phyloP scores from a whole-genome alignment of 2,113 vertebrate genomes.

The Otus sunia region DNA sequence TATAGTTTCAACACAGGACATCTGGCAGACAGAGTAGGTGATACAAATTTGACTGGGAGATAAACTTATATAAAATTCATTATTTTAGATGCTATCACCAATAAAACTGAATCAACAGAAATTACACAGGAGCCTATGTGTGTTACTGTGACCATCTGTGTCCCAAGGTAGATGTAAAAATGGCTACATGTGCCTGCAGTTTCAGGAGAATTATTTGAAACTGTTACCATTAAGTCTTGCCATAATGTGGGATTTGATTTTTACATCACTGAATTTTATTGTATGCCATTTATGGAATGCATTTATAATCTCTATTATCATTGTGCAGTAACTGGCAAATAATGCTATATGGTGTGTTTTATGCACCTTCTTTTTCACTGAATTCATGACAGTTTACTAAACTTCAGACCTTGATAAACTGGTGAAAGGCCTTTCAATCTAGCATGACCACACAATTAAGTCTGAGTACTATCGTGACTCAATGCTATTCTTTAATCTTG shows the following conservation, averaged over 20 bases:
- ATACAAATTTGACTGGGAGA: neutral
- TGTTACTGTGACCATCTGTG: neutral
- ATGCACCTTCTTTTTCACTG: neutral
- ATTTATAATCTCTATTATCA: neutral
- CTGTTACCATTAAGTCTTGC: neutral
- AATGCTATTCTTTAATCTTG: conserved; percentile 34
- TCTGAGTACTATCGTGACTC: conserved; percentile 35
- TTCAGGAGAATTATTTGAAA: neutral
- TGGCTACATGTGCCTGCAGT: neutral
- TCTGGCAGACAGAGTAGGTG: neutral
- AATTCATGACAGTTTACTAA: neutral
- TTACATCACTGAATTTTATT: neutral
- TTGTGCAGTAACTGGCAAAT: neutral
- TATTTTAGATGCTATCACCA: neutral
- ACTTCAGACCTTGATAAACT: neutral
- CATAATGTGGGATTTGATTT: neutral
- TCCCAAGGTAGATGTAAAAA: neutral
- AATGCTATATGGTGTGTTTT: neutral
- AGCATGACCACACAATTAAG: conserved; percentile 50
- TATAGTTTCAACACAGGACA: neutral
- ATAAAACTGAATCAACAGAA: neutral
- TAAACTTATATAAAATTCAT: neutral
- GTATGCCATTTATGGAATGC: neutral
- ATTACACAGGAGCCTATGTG: neutral
- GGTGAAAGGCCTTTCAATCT: conserved; percentile 10